A percentile compares a stretch with the other conserved stretches of the same genome.
Conservation (phyloP, 2,888 invertebrate species). For the Gymnoscelis rufifasciata region DNA sequence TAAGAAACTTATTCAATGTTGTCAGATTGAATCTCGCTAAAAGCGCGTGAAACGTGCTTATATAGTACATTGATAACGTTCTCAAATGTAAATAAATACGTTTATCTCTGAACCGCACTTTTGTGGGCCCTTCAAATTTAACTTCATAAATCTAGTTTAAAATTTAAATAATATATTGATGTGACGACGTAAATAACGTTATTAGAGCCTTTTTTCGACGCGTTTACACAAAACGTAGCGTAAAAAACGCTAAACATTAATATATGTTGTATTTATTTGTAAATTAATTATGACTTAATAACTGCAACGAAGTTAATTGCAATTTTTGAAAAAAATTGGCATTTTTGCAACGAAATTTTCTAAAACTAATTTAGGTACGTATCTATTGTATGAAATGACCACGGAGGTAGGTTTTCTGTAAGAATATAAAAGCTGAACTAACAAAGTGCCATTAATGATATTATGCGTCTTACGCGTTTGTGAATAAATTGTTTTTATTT, state of each 20-base stretch:
- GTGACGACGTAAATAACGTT: conserved; percentile 10
- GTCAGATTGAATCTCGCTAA: no score
- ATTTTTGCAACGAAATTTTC: conserved; percentile 20
- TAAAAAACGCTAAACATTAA: conserved; percentile 24
- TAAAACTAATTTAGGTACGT: no score
- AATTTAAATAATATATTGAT: conserved; percentile 9
- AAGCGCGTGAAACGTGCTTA: no score
- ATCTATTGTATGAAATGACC: no score
- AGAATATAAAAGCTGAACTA: conserved; percentile 38
- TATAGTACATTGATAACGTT: neutral
- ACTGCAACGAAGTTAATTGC: conserved; percentile 17
- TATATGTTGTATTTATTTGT: conserved; percentile 16
- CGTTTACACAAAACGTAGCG: conserved; percentile 31
- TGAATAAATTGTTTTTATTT: conserved; percentile 31
- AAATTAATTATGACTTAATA: conserved; percentile 18
- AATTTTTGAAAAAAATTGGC: conserved; percentile 21
- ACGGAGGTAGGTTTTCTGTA: neutral
- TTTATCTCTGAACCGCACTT: no score
- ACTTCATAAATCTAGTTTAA: conserved; percentile 7
- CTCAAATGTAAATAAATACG: neutral
- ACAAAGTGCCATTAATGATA: conserved; percentile 65
- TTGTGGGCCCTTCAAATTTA: no score
- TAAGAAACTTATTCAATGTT: no score
- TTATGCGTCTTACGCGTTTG: conserved; percentile 30
- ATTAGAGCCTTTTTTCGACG: conserved; percentile 29